These are phyloP conservation scores for Zoanthus sociatus DNA, from an alignment of 92 coral and sea anemone genomes.

Conservation along the genomic window DNA sequence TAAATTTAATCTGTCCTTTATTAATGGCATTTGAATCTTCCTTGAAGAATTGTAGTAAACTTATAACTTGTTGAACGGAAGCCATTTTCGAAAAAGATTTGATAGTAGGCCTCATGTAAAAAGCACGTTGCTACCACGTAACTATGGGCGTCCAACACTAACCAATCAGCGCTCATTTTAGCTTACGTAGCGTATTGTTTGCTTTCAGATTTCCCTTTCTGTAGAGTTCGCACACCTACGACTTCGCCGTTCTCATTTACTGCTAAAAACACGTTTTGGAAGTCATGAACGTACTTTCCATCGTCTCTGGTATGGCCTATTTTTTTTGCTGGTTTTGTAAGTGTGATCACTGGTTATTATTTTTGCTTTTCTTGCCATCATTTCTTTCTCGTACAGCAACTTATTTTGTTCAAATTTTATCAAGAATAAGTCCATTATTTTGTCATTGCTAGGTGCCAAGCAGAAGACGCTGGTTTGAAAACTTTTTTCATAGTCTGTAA, in stretches of 20 bases:
- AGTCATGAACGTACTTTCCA: conserved; percentile 61
- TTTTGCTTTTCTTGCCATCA: conserved; percentile 56
- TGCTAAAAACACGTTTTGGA: conserved; percentile 66
- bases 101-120: background rate
- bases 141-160: conserved; percentile 26
- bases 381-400: conserved; percentile 52
- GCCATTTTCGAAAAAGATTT: conserved; percentile 1
- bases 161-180: conserved; percentile 35
- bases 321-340: conserved; percentile 59
- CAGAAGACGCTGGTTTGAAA: conserved; percentile 59
- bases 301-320: conserved; percentile 53
- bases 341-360: conserved; percentile 76
- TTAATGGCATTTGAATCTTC: conserved; percentile 32
- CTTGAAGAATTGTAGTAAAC: conserved; percentile 37
- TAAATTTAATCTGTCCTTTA: conserved; percentile 46
- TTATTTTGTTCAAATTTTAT: conserved; percentile 53
- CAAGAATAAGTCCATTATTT: conserved; percentile 67
- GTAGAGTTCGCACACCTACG: conserved; percentile 18
- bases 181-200: conserved; percentile 10
- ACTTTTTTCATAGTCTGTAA: conserved; percentile 22
- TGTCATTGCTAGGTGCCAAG: conserved; percentile 77
- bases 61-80: conserved; percentile 19
- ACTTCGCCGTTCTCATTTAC: conserved; percentile 75
- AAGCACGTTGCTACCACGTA: conserved; percentile 45
- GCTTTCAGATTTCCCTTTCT: too few relatives aligned